phyloP scores from a whole-genome alignment of 1,140 invertebrate genomes.

The Trichonephila inaurata region DNA sequence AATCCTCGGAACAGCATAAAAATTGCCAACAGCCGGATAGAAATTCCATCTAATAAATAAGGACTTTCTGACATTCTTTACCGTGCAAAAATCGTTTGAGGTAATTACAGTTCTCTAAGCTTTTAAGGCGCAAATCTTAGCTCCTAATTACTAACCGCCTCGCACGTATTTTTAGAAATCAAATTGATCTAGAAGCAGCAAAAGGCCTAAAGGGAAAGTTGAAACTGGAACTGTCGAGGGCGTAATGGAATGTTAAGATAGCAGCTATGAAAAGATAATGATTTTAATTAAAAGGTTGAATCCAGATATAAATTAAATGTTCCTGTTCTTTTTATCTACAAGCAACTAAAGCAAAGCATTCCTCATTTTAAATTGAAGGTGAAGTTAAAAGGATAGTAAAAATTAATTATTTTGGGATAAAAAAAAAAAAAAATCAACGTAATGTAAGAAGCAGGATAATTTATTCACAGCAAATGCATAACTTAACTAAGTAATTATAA shows the following conservation, averaged over 20 bases:
- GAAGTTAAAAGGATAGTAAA: neutral
- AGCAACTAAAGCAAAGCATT: neutral
- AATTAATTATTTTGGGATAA: neutral
- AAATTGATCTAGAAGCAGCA: neutral
- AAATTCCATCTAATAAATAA: conserved; percentile 52
- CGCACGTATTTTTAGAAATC: neutral
- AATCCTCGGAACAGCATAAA: neutral
- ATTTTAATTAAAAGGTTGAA: neutral
- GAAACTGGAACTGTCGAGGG: neutral
- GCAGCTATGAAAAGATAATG: neutral
- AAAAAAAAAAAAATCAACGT: no score
- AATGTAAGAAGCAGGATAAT: no score
- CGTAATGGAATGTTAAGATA: neutral
- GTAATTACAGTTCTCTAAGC: conserved; percentile 58
- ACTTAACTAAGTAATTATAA: no score
- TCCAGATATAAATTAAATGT: neutral
- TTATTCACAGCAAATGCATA: no score
- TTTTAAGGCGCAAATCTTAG: conserved; percentile 53
- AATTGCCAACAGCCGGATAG: conserved; percentile 3
- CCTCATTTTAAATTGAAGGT: neutral
- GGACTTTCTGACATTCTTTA: conserved; percentile 31
- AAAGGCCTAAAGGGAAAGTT: neutral
- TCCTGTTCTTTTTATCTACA: neutral
- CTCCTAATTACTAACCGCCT: neutral
- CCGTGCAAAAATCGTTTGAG: conserved; percentile 47